Conservation (phyloP, 2,888 invertebrate genomes). For the Blera fallax region DNA sequence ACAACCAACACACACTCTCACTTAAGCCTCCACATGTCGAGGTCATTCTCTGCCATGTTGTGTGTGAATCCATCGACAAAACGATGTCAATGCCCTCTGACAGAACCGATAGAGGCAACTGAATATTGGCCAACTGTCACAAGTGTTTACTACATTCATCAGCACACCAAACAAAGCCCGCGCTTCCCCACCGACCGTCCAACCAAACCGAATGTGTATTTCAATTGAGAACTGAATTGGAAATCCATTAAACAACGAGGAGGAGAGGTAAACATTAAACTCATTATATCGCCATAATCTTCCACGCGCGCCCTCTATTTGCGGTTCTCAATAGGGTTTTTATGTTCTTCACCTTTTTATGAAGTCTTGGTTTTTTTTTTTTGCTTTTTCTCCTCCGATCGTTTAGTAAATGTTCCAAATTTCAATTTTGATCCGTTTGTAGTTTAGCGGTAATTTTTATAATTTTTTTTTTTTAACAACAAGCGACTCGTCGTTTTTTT, state of each 20-base stretch:
- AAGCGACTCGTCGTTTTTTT: background rate
- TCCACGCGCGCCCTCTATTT: conserved; percentile 57
- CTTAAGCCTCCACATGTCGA: conserved; percentile 28
- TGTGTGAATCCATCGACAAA: conserved; percentile 6
- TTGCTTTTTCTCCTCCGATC: too few species aligned
- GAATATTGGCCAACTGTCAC: conserved; percentile 51
- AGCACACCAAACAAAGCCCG: conserved; percentile 18
- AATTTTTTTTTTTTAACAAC: background rate
- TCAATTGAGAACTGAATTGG: conserved; percentile 29
- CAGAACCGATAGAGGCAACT: background rate
- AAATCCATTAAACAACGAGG: conserved; percentile 50
- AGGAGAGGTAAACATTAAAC: conserved; percentile 47
- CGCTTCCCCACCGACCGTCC: background rate
- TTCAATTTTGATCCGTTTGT: conserved; percentile 23
- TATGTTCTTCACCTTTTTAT: conserved; percentile 6
- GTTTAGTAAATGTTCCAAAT: conserved; percentile 28
- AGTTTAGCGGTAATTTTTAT: background rate
- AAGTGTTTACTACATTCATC: conserved; percentile 54
- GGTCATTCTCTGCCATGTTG: conserved; percentile 13
- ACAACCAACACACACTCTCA: background rate
- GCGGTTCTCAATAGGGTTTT: conserved; percentile 37
- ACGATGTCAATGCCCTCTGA: conserved; percentile 35
- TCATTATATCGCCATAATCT: conserved; percentile 44
- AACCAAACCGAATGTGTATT: background rate
- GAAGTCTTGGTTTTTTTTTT: background rate